Evolutionary conservation across 1,140 invertebrate genomes (phyloP), one percentile per base, ranked within the genome.

Genomic region (Drosophila novamexicana): DNA sequence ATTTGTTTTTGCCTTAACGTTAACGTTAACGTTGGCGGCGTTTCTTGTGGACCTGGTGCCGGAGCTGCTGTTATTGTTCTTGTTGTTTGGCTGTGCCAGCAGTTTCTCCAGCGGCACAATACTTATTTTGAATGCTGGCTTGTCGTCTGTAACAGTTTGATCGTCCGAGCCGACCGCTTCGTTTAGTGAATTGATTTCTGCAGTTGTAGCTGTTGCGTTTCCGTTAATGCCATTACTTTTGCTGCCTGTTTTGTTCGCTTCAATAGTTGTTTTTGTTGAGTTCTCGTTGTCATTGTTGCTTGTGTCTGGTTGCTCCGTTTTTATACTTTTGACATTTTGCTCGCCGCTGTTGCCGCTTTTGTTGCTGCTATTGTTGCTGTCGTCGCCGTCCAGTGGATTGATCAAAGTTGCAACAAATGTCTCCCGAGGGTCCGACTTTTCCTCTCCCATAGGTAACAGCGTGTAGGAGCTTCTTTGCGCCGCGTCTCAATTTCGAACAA

Each of bases 71-170:
- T 29, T 29, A 6, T 9, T 12, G 29, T 0, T 66, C 6, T 9
- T 39, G 37, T 57, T 52, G 22, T 58, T 52, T 36, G 86, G 88
- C 58, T 74, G 79, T 49, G 91, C 82, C 53, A 91, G 54, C 49
- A 91, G 56, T 64, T 90, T 84, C 37, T 85, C 83, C 40, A 91
- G 50, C 42, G 90, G 90, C 53, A 91, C 90, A 80, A 91, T 80
- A 18, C 90, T 91, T 62, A 91, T 89, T 62, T 90, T 90, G 29
- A 77, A 91, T 54, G 68, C 42, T 37, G 69, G 66, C 50, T 75
- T 77, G 16, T 44, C 52, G 34, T 54, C 45, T n/a, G 49, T 36
- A 61, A 14, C 61, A 34, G 50, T 50, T 58, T 42, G 37, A 3
- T 69, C 54, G 42, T 59, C 61, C 18, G 67, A 69, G 10, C 52